phyloP scores from a whole-genome alignment of 2,888 invertebrate species.

The Acrobasis suavella region DNA sequence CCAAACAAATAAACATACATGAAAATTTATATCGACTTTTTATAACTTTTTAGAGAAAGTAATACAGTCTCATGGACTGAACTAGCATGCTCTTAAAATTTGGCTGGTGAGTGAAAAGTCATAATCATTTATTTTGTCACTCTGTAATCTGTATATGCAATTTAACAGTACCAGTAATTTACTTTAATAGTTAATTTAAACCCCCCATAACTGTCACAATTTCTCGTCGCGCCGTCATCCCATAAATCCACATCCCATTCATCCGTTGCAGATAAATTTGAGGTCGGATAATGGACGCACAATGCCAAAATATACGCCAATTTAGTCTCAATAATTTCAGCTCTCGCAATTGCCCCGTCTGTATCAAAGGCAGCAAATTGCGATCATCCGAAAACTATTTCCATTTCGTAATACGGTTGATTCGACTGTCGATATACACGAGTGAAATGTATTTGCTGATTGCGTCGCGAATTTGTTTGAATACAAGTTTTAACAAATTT shows the following conservation, averaged over 20 bases:
- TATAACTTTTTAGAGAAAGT: too few species aligned
- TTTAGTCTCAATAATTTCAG: not conserved
- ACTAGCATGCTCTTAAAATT: not conserved
- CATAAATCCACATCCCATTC: not conserved
- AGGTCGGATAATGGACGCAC: constrained; percentile 2
- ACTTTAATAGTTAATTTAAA: not conserved
- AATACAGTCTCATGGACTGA: too few species aligned
- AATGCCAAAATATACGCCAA: constrained; percentile 2
- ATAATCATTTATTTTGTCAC: too few species aligned
- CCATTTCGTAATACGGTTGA: not conserved
- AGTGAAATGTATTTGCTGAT: too few species aligned
- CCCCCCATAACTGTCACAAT: not conserved
- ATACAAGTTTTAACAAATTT: too few species aligned
- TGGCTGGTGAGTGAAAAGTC: not conserved
- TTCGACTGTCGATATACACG: not conserved
- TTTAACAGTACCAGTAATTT: too few species aligned
- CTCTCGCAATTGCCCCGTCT: not conserved
- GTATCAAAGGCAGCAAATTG: not conserved
- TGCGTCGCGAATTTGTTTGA: too few species aligned
- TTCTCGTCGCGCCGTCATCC: not conserved
- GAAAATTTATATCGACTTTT: too few species aligned
- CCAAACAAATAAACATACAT: too few species aligned
- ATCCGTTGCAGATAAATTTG: not conserved
- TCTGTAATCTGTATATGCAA: not conserved
- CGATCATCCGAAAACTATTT: not conserved